phyloP scores from a whole-genome alignment of 2,113 vertebrate species.

The Brachyhypopomus occidentalis region DNA sequence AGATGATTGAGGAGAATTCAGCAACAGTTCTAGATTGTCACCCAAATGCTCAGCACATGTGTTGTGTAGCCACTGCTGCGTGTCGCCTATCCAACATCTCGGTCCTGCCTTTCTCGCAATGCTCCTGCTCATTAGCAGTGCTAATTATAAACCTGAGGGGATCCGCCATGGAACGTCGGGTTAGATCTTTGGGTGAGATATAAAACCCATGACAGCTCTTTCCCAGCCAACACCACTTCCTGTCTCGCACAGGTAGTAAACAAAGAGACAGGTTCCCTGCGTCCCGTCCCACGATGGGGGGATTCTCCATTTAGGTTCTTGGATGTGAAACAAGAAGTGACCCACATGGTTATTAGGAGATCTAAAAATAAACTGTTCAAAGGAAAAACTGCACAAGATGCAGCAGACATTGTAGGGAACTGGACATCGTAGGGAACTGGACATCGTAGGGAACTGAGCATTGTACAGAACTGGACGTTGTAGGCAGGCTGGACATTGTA shows the following conservation, averaged over 20 bases:
- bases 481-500: too few species aligned
- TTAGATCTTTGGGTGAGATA: conserved; percentile 55
- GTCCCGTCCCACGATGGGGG: neutral
- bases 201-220: conserved; percentile 25
- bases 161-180: conserved; percentile 25
- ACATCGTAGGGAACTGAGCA: neutral
- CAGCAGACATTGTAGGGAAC: too few species aligned
- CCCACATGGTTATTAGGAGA: neutral
- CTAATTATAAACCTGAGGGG: conserved; percentile 37
- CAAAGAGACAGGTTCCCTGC: conserved; percentile 25
- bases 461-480: too few species aligned
- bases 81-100: neutral
- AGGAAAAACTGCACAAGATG: neutral
- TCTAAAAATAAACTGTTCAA: neutral
- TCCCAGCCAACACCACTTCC: conserved; percentile 50
- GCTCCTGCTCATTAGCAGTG: neutral
- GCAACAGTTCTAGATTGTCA: neutral
- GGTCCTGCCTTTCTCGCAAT: neutral
- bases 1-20: conserved; percentile 28
- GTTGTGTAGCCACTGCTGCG: neutral
- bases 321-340: neutral
- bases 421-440: neutral
- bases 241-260: conserved; percentile 45
- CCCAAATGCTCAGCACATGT: neutral
- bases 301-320: conserved; percentile 9